Percentiles rank a stretch among this genome's conserved stretches.
phyloP scores from a whole-genome alignment of 2,888 invertebrate species.

The Candidula unifasciata region DNA sequence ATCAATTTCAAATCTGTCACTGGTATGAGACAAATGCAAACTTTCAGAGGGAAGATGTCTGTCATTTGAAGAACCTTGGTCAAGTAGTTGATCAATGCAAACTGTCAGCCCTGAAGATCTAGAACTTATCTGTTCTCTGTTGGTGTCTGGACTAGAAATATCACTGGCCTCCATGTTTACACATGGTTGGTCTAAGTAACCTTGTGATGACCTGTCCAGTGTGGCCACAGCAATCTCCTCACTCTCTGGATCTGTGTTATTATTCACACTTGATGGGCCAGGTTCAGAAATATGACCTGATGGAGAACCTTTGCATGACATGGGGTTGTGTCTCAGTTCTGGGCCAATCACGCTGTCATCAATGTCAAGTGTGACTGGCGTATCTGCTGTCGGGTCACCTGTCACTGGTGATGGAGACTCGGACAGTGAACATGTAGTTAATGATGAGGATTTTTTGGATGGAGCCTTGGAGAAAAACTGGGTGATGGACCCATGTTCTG shows the following conservation, averaged over 20 bases:
- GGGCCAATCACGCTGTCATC: not conserved
- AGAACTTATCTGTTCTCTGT: no score
- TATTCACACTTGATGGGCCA: not conserved
- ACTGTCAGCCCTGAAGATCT: not conserved
- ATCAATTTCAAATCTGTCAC: not conserved
- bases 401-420: not conserved
- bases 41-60: not conserved
- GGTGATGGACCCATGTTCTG: constrained; percentile 49
- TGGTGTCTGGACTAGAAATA: no score
- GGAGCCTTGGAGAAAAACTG: constrained; percentile 38
- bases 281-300: not conserved
- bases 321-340: not conserved
- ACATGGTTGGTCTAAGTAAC: not conserved
- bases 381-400: no score
- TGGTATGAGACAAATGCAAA: not conserved
- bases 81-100: not conserved
- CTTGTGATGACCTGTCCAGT: not conserved
- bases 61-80: no score
- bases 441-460: constrained; percentile 5
- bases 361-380: no score
- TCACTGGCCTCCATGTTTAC: no score
- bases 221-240: not conserved
- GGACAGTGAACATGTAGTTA: not conserved
- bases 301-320: not conserved
- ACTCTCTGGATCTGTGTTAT: not conserved